These are phyloP conservation scores for Dromas ardeola DNA, from an alignment of 2,113 vertebrate genomes.

Conservation along the genomic window DNA sequence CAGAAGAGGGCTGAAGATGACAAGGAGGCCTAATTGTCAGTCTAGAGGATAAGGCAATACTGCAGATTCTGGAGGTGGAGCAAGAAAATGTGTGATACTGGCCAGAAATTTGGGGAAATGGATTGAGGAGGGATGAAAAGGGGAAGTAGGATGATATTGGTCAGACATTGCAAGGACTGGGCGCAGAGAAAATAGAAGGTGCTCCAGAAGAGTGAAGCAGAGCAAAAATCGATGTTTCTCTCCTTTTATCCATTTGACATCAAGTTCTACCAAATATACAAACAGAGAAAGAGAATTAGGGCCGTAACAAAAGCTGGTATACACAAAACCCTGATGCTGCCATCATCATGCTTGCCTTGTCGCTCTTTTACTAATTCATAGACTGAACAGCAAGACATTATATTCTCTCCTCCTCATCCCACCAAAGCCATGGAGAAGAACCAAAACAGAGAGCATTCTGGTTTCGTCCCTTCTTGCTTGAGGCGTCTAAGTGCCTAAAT, in stretches of 20 bases:
- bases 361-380: background rate
- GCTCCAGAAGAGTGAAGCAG: background rate
- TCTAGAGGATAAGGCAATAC: background rate
- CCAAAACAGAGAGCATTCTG: background rate
- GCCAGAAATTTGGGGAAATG: background rate
- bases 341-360: background rate
- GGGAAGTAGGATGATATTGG: background rate
- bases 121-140: background rate
- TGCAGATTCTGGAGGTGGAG: background rate
- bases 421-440: background rate
- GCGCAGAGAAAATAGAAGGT: background rate
- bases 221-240: background rate
- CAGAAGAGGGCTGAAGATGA: background rate
- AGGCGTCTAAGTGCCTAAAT: background rate
- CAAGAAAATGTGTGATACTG: background rate
- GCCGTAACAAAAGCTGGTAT: background rate
- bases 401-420: background rate
- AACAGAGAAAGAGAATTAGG: background rate
- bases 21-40: background rate
- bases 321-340: background rate
- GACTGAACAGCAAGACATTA: background rate
- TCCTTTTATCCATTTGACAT: background rate
- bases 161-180: background rate
- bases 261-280: background rate
- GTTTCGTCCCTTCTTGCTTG: background rate